Conservation (phyloP, 2,797 vertebrate genomes). For the Hippoglossus hippoglossus region DNA sequence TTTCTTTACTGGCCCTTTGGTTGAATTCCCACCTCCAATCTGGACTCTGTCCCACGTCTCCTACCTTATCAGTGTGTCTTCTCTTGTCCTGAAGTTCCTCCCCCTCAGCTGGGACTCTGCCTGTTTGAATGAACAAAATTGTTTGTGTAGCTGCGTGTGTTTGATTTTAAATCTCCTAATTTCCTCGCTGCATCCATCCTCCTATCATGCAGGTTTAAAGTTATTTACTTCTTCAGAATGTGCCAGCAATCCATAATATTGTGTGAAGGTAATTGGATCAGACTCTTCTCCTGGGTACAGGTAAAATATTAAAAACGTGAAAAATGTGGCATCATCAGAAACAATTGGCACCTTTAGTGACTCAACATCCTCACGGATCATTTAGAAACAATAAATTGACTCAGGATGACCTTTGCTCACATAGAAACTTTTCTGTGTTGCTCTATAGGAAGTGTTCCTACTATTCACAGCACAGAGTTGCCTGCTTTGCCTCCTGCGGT, state of each 20-base stretch:
- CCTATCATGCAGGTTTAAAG: constrained; percentile 52
- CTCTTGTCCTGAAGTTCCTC: constrained; percentile 55
- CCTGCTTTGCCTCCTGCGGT: constrained; percentile 9
- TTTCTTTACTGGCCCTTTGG: constrained; percentile 18
- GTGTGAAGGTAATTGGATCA: constrained; percentile 59
- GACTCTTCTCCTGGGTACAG: constrained; percentile 31
- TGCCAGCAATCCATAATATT: constrained; percentile 52
- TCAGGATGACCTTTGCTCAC: constrained; percentile 34
- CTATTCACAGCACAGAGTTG: not conserved
- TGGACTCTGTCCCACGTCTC: constrained; percentile 49
- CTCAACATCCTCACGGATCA: not conserved
- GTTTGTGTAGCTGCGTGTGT: constrained; percentile 30
- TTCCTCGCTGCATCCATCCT: constrained; percentile 36
- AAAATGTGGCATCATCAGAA: constrained; percentile 23
- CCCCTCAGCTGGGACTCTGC: constrained; percentile 62
- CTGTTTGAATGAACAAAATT: constrained; percentile 35
- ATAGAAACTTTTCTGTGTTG: not conserved
- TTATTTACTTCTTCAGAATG: constrained; percentile 61
- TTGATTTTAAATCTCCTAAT: constrained; percentile 53
- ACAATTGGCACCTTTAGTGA: constrained; percentile 31
- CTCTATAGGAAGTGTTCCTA: constrained; percentile 2
- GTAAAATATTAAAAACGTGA: constrained; percentile 18
- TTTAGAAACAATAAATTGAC: constrained; percentile 23
- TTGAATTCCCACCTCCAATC: constrained; percentile 54
- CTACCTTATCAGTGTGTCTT: constrained; percentile 29